Base-by-base conservation (phyloP, 1,140 invertebrate genomes). In the Drosophila repleta region DNA sequence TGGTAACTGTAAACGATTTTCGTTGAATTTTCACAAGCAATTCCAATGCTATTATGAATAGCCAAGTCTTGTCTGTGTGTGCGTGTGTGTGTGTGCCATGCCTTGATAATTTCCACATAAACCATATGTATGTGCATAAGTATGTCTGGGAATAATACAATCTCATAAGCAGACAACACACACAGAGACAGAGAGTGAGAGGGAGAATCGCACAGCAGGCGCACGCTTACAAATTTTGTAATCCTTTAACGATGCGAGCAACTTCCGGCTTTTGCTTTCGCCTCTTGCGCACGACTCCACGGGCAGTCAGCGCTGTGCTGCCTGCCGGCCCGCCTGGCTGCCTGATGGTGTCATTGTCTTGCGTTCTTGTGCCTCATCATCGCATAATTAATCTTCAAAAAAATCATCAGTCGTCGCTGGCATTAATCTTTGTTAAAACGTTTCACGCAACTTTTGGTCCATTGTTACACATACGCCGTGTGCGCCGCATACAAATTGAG, bases 401-500 rank as follows among this genome's bases (percentile, higher is more conserved):
- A 90, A 90, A 78, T 90, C 87, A 90, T 90, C 79, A 88, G 87
- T 84, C 87, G 88, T 83, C 74, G 87, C 82, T 76, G 82, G 74
- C 87, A 90, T 90, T 90, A 90, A 90, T 90, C 87, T 88, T 90
- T 90, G 87, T 90, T 90, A 90, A 90, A 90, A 90, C 77, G 88
- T 80, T 89, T 89, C 79, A 88, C 84, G 79, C 83, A 89, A 89
- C 84, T 88, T 88, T 88, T 89, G 83, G 83, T 88, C 84, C 79
- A 88, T 88, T 88, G 83, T 88, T 83, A 87, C 79, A 82, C 70
- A 85, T 87, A 82, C 82, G 83, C 64, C 70, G 67, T 76, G 80
- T 83, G 80, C 43, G 76, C 80, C 75, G 83, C 82, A 88, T 78
- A 85, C 78, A 81, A 82, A 78, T 45, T 65, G 68, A 57, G 68